Conservation (phyloP, 2,888 invertebrate species). For the Platycheirus albimanus region DNA sequence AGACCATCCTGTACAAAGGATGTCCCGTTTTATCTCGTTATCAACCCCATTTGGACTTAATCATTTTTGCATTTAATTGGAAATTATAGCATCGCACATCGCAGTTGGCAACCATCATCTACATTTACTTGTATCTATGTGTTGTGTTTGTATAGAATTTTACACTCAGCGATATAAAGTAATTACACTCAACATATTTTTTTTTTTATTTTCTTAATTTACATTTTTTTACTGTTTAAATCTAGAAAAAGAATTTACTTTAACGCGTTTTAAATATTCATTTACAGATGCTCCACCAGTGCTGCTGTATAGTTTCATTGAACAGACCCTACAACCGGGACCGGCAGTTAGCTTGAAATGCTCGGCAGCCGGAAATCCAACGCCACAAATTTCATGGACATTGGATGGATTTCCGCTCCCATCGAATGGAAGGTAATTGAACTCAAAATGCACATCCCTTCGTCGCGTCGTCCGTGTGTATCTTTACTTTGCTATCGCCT, state of each 20-base stretch:
- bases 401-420: conserved; percentile 90
- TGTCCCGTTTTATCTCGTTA: conserved; percentile 59
- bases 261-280: conserved; percentile 69
- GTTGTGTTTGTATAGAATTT: neutral
- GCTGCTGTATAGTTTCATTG: conserved; percentile 90
- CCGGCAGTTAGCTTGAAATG: conserved; percentile 91
- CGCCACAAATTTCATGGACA: conserved; percentile 90
- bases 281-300: conserved; percentile 90
- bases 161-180: conserved; percentile 7
- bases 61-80: conserved; percentile 59
- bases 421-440: conserved; percentile 84
- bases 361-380: conserved; percentile 90
- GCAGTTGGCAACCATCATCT: conserved; percentile 43
- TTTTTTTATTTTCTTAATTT: neutral
- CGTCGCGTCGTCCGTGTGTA: neutral
- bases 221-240: no score
- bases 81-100: conserved; percentile 50
- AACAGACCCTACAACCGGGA: conserved; percentile 90
- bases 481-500: no score
- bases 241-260: conserved; percentile 14
- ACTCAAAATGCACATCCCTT: conserved; percentile 78
- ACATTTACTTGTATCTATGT: conserved; percentile 13
- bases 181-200: conserved; percentile 45
- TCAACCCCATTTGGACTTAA: conserved; percentile 48
- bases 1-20: conserved; percentile 4